Conservation (phyloP, 2,113 vertebrate genomes). For the Marcusenius ussheri region DNA sequence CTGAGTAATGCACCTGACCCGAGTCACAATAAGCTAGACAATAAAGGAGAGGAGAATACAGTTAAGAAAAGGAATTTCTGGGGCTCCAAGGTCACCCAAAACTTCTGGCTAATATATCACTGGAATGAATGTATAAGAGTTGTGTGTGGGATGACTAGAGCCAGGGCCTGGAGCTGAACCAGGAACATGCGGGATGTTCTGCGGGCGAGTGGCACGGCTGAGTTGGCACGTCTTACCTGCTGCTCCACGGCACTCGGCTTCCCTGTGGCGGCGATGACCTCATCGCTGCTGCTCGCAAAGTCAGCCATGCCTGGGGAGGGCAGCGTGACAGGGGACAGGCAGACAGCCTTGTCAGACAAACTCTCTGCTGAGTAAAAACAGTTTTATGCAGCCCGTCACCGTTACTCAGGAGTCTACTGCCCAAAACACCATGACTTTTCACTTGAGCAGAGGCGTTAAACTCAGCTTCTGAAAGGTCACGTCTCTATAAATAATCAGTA, state of each 20-base stretch:
- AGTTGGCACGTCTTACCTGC: constrained; percentile 48
- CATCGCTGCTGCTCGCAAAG: constrained; percentile 39
- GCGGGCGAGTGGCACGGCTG: neutral
- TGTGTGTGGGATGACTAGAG: neutral
- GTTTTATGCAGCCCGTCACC: neutral
- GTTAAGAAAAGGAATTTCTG: neutral
- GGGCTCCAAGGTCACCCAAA: neutral
- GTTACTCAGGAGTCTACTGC: neutral
- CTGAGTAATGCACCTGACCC: neutral
- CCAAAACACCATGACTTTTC: neutral
- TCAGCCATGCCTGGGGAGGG: constrained; percentile 51
- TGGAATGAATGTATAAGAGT: neutral
- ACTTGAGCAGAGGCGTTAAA: neutral
- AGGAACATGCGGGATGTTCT: neutral
- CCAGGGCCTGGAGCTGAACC: neutral
- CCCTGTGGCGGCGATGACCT: constrained; percentile 32
- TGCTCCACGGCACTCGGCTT: constrained; percentile 45
- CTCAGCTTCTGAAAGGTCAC: neutral
- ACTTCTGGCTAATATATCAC: neutral
- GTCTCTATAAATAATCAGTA: neutral
- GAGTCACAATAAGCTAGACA: neutral
- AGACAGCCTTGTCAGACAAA: neutral
- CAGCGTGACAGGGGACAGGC: neutral
- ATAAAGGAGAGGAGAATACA: neutral
- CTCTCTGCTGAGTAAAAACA: neutral